A percentile compares a stretch with the other conserved stretches of the same genome.
Evolutionary conservation across 1,140 invertebrate species (phyloP).

Genomic region (Drosophila subobscura): DNA sequence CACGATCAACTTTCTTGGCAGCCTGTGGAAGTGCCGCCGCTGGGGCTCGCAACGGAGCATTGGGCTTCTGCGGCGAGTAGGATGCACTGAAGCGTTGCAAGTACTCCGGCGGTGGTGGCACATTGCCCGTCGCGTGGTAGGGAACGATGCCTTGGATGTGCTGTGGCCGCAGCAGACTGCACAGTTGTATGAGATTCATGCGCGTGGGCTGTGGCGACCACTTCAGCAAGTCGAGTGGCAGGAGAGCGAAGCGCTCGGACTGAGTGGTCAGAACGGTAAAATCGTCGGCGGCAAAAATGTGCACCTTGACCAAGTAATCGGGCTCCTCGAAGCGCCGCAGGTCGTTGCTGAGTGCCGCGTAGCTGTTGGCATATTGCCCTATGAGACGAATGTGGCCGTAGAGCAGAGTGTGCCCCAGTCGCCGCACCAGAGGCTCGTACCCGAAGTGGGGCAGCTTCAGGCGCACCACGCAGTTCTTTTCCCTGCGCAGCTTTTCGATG

Average conservation of each 20-base stretch:
- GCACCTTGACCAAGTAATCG: constrained; percentile 1
- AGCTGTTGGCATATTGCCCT: constrained; percentile 11
- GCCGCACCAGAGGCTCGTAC: constrained; percentile 46
- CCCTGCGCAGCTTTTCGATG: constrained; percentile 2
- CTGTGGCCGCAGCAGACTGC: constrained; percentile 53
- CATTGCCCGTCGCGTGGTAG: constrained; percentile 33
- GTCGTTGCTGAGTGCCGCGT: constrained; percentile 23
- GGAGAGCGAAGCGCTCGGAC: no score
- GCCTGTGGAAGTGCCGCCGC: background rate
- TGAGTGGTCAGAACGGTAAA: background rate
- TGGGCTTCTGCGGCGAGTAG: background rate
- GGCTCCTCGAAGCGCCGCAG: constrained; percentile 8
- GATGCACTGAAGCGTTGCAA: constrained; percentile 37
- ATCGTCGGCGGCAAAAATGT: constrained; percentile 2
- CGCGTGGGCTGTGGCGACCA: constrained; percentile 57
- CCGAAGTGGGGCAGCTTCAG: constrained; percentile 51
- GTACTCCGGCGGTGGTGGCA: constrained; percentile 34
- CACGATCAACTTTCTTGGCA: background rate
- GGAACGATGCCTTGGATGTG: constrained; percentile 55
- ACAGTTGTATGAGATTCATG: constrained; percentile 60
- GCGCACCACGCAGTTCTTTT: background rate
- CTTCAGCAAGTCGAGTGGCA: constrained; percentile 7
- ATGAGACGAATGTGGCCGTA: constrained; percentile 44
- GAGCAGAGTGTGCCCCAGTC: constrained; percentile 37
- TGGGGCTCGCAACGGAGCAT: background rate